Evolutionary conservation across 2,113 vertebrate genomes (phyloP), one percentile per base, ranked within the genome.

Genomic region (Lepidothrix coronata): DNA sequence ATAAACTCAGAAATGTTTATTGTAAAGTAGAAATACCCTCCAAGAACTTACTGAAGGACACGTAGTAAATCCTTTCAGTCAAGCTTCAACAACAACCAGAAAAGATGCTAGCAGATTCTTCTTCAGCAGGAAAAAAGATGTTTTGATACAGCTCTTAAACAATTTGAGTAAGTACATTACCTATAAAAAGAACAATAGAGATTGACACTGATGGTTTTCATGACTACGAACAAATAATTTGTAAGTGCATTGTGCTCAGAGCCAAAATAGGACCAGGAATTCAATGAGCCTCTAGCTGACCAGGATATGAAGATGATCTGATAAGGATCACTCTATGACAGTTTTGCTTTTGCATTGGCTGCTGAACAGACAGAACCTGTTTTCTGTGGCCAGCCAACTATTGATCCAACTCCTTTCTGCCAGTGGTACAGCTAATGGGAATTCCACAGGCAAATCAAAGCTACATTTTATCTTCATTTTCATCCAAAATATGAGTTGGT

Each of bases 301-400:
- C 49, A 46, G 93, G 61, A 77, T 83, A 93, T 96, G 97, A 97
- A 98, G 98, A 98, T 97, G 97, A 98, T 97, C 98, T 98, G 98
- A 98, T 98, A 98, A 98, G 98, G 98, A 98, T 97, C 98, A 97
- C 97, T 98, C 98, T 98, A 97, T 98, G 97, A 98, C 97, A 98
- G 97, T 94, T 99, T 98, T 98, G 97, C 98, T 98, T 98, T 98
- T 90, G 96, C 96, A 54, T 70, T 95, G 98, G 97, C 98, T 97
- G 98, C 97, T 98, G 98, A 98, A 98, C 91, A 95, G 98, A 97
- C 88, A 97, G 98, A 97, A 97, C 97, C 97, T 97, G 94, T 93
- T 98, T 98, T 97, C 97, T 97, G 96, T 68, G 46, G 97, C 97
- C 88, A 89, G 94, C 92, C 96, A 70, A 74, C 97, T 98, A 99